These are phyloP conservation scores for Fundulus diaphanus DNA, from an alignment of 2,797 vertebrate species.

Conservation along the genomic window DNA sequence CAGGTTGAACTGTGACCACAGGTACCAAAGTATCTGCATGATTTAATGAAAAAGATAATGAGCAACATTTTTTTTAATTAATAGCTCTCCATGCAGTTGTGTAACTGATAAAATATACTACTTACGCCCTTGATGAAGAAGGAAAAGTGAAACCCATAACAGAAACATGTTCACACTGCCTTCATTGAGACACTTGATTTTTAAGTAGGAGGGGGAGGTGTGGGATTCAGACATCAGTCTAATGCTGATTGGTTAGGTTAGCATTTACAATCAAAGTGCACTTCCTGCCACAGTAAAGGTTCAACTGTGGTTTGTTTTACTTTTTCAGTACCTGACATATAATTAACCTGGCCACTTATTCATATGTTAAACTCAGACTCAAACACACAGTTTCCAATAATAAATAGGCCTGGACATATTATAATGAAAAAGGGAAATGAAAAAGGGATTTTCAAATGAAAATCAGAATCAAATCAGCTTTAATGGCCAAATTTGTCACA, in stretches of 20 bases:
- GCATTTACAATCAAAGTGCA: not conserved
- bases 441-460: no score
- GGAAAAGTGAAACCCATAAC: slow-evolving; percentile 20
- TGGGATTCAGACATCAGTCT: not conserved
- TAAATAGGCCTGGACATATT: no score
- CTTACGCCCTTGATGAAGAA: slow-evolving; percentile 33
- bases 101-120: not conserved
- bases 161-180: slow-evolving; percentile 21
- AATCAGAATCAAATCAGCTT: no score
- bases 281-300: slow-evolving; percentile 22
- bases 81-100: no score
- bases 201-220: slow-evolving; percentile 3
- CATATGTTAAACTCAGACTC: no score
- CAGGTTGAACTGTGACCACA: not conserved
- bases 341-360: no score
- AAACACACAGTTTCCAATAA: no score
- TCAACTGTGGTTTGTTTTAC: no score
- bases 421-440: no score
- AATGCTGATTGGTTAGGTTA: slow-evolving; percentile 29
- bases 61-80: not conserved
- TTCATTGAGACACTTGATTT: not conserved
- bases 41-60: not conserved
- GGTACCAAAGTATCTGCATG: not conserved
- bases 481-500: no score
- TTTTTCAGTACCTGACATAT: no score